Base-by-base conservation (phyloP, 2,113 vertebrate species). In the Engraulis encrasicolus region DNA sequence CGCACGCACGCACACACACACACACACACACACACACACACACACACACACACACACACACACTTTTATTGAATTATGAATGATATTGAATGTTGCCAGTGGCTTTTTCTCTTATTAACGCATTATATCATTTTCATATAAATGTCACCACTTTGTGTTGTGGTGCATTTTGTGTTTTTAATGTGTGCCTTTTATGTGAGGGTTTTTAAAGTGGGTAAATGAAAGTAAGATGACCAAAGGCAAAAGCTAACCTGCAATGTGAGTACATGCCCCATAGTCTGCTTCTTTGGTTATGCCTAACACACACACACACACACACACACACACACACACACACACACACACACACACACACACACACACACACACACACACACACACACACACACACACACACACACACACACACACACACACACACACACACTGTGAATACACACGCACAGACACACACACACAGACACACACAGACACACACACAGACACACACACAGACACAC, bases 351-450 rank as follows among this genome's bases (percentile, higher is more conserved):
- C 61, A 18, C 61, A 71, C 61, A 71, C 61, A 31, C 61, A 71
- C 61, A 71, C 61, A 71, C 61, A 71, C 61, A 31, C 61, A 61
- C 58, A 66, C 58, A 27, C 58, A 27, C 58, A 27, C 23, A 27
- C 23, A 66, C 52, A 66, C 61, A 71, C 61, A 71, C 61, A 71
- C 61, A 71, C 61, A 71, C 61, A 71, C 61, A 71, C 61, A 27
- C 61, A 27, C n/a, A 71, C 61, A n/a, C n/a, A n/a, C n/a, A n/a
- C 52, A 19, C 52, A 20, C 52, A 58, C 52, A 58, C 52, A n/a
- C 52, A 19, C 52, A 58, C 20, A 58, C 52, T n/a, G 19, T n/a
- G n/a, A n/a, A n/a, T n/a, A 58, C 54, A 23, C 54, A n/a, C 52
- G n/a, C 19, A 58, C 2, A n/a, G 1, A 23, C 54, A 23, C 54